These are phyloP conservation scores for Maccullochella peelii DNA, from an alignment of 2,113 vertebrate genomes.

Conservation along the genomic window DNA sequence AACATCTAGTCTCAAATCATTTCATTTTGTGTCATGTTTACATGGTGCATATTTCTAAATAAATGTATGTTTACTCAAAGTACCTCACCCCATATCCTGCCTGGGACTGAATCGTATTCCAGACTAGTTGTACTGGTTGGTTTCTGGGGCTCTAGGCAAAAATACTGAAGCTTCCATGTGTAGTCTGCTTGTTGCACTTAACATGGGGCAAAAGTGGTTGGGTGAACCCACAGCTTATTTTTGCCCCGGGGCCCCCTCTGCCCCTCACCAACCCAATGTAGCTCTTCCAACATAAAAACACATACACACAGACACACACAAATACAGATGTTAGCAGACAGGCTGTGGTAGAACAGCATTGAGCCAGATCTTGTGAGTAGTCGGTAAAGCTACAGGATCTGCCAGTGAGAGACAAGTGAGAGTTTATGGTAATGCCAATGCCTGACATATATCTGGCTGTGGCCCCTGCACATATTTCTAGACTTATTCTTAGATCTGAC, in stretches of 20 bases:
- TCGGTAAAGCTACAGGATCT: conserved; percentile 5
- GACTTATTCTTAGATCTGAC: conserved; percentile 31
- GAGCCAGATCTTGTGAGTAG: not conserved
- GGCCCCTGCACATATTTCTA: conserved; percentile 9
- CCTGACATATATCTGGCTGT: not conserved
- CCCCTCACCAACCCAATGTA: not conserved
- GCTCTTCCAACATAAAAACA: not conserved
- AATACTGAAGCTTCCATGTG: not conserved
- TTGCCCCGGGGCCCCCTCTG: not conserved
- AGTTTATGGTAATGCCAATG: not conserved
- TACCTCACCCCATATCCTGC: not conserved
- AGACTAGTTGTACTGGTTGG: not conserved
- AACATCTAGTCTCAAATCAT: not conserved
- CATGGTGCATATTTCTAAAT: not conserved
- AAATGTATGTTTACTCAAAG: not conserved
- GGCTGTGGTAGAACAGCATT: not conserved
- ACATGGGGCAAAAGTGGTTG: not conserved
- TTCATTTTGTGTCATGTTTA: not conserved
- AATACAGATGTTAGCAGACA: not conserved
- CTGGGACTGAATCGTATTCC: not conserved
- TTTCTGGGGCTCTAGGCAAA: not conserved
- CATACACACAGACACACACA: not conserved
- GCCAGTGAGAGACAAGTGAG: not conserved
- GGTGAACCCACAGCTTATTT: not conserved
- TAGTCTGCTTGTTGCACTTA: not conserved